Evolutionary conservation across 2,113 vertebrate genomes (phyloP).

Genomic region (Coreoperca whiteheadi): DNA sequence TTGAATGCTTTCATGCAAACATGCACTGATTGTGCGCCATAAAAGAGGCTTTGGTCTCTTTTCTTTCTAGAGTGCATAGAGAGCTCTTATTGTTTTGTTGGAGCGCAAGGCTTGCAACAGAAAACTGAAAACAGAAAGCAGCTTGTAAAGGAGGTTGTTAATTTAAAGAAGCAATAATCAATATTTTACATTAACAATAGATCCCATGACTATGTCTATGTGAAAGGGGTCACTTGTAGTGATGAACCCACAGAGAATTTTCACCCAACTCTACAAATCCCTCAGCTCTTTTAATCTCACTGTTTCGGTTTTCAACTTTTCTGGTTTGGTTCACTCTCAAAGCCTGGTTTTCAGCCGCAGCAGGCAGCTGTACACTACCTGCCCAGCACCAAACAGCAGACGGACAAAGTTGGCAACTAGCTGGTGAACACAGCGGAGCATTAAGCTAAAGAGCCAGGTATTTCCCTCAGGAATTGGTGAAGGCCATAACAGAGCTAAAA

Average conservation of each 20-base stretch:
- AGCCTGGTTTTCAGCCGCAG: neutral
- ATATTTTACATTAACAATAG: neutral
- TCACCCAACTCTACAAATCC: too few relatives aligned
- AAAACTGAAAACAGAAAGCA: conserved; percentile 18
- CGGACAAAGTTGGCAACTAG: neutral
- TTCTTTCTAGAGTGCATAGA: conserved; percentile 23
- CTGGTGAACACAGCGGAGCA: neutral
- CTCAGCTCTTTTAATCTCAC: too few relatives aligned
- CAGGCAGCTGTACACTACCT: neutral
- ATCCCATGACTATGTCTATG: neutral
- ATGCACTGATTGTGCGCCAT: conserved; percentile 34
- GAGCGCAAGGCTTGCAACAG: neutral
- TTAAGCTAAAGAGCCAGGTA: neutral
- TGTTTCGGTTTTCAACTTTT: neutral
- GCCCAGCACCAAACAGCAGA: neutral
- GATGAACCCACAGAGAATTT: too few relatives aligned
- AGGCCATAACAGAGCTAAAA: too few relatives aligned
- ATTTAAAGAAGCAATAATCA: neutral
- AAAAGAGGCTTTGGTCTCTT: conserved; percentile 2
- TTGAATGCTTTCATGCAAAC: conserved; percentile 48
- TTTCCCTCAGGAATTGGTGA: too few relatives aligned
- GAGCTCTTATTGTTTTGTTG: conserved; percentile 34
- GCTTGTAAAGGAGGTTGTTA: conserved; percentile 13
- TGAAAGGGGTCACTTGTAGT: too few relatives aligned
- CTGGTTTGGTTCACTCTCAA: neutral